phyloP scores from a whole-genome alignment of 2,797 vertebrate species.

The Channallabes apus region DNA sequence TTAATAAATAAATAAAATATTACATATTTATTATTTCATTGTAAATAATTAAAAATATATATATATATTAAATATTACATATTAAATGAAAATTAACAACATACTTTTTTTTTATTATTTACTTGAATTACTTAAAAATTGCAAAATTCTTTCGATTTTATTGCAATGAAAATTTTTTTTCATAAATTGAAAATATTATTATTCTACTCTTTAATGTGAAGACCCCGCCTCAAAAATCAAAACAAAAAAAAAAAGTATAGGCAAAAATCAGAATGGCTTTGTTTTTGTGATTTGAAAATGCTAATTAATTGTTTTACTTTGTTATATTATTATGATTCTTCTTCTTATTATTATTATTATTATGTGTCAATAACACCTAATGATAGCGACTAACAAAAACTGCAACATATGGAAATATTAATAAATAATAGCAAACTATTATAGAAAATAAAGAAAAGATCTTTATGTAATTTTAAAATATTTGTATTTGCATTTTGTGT shows the following conservation, averaged over 20 bases:
- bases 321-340: background rate
- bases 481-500: background rate
- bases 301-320: background rate
- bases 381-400: background rate
- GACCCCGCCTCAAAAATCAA: background rate
- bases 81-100: too few relatives aligned
- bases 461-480: background rate
- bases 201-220: background rate
- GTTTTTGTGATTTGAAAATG: background rate
- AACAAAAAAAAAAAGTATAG: background rate
- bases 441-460: background rate
- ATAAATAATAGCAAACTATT: background rate
- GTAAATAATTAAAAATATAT: too few relatives aligned
- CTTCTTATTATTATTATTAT: too few relatives aligned
- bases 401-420: background rate
- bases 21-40: too few relatives aligned
- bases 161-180: too few relatives aligned
- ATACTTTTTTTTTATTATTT: too few relatives aligned
- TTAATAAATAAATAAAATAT: too few relatives aligned
- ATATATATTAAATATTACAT: too few relatives aligned
- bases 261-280: background rate
- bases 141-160: too few relatives aligned
- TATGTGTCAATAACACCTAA: background rate
- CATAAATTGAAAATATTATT: too few relatives aligned
- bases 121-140: too few relatives aligned